Conservation (phyloP, 2,113 vertebrate genomes). For the Capreolus pygargus region DNA sequence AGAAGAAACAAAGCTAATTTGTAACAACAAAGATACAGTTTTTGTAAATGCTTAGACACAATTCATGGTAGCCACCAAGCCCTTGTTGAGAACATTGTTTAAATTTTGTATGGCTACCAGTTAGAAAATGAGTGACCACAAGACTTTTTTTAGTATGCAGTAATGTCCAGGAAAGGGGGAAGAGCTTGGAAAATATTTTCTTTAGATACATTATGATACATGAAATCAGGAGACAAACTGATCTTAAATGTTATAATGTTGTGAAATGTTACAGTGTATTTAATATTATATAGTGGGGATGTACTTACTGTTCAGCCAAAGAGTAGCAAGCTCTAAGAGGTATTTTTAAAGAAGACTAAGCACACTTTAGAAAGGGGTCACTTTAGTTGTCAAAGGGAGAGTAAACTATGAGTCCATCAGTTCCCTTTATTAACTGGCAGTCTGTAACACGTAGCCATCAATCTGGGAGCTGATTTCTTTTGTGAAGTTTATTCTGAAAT, state of each 20-base stretch:
- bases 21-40: background rate
- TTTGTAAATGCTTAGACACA: background rate
- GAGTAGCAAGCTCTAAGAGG: background rate
- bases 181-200: background rate
- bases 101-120: background rate
- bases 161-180: background rate
- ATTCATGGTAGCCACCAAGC: background rate
- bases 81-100: background rate
- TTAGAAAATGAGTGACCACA: background rate
- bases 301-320: background rate
- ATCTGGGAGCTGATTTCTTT: background rate
- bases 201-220: background rate
- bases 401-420: background rate
- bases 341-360: slow-evolving; percentile 12
- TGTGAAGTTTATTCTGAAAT: background rate
- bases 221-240: background rate
- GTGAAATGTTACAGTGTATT: background rate
- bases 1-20: background rate
- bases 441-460: background rate
- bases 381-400: background rate
- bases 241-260: background rate
- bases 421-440: background rate
- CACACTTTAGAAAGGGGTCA: background rate
- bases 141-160: background rate
- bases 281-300: background rate